Conservation (phyloP, 2,113 vertebrate species). For the Bagarius yarrelli region DNA sequence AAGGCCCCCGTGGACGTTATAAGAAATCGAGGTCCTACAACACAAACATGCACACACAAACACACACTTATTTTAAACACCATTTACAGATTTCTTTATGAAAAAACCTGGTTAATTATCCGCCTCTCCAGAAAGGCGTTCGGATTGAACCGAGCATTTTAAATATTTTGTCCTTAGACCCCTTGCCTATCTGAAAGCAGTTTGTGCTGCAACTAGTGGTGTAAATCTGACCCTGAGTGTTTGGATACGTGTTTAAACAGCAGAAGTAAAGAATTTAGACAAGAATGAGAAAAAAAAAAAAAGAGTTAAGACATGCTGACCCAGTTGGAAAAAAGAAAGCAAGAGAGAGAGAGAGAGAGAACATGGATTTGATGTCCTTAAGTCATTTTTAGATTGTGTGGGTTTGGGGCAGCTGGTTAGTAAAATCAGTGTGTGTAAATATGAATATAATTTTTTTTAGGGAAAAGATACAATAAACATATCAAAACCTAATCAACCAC, state of each 20-base stretch:
- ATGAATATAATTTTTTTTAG: no score
- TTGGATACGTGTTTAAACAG: conserved; percentile 26
- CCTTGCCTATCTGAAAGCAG: no score
- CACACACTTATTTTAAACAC: neutral
- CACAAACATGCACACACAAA: neutral
- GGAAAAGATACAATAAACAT: no score
- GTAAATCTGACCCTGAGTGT: conserved; percentile 1
- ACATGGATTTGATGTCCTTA: conserved; percentile 52
- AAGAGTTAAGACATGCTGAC: conserved; percentile 33
- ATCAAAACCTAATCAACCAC: no score
- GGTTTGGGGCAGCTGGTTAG: conserved; percentile 27
- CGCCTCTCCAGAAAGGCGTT: conserved; percentile 1
- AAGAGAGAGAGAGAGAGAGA: neutral
- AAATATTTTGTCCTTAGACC: no score
- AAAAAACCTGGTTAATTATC: no score
- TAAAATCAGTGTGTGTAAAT: neutral
- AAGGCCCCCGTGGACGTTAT: conserved; percentile 98
- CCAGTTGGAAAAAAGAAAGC: conserved; percentile 52
- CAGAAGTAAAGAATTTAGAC: conserved; percentile 45
- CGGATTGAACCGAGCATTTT: no score
- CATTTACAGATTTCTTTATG: neutral
- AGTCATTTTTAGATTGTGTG: conserved; percentile 50
- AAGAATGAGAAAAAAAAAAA: conserved; percentile 33
- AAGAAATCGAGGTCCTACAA: conserved; percentile 95
- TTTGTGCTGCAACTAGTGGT: neutral